Evolutionary conservation across 1,140 invertebrate genomes (phyloP), one percentile per base, ranked within the genome.

Genomic region (Cataglyphis hispanica): DNA sequence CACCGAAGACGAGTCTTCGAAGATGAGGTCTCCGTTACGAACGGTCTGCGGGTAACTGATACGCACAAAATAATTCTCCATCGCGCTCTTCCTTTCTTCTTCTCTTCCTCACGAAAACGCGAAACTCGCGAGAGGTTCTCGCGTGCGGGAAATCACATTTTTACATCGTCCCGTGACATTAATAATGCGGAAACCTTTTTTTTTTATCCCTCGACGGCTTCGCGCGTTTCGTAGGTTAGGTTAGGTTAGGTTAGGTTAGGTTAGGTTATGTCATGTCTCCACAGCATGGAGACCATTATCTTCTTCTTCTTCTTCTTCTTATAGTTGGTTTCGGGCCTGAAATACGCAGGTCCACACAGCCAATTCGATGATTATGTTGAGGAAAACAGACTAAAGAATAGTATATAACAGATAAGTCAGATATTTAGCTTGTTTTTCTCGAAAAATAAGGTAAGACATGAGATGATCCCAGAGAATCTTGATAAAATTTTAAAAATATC

Each of bases 51-150:
- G 91, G 31, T 93, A 93, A 86, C 87, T 93, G 11, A 88, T 88
- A 13, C 87, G 90, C 70, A 89, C 86, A 2, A 90, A 90, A 69
- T 94, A 93, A 87, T 92, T 92, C 69, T 94, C 93, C 94, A 94
- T 94, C 60, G 84, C 76, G 67, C 58, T 16, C 16, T 13, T 43
- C 16, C 66, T 34, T 87, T 67, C 61, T 34, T 31, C 19, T n/a
- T 16, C 16, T 46, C 13, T 43, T 3, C 13, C 67, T 72, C 76
- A 66, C 25, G 25, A 34, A 5, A 70, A 19, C 50, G 50, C 78
- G 60, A 86, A 70, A 43, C 10, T 56, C 56, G 78, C n/a, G 43
- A n/a, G 2, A 46, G 46, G 16, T 2, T 25, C 53, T 50, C 40
- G 25, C 56, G 43, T 31, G 66, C 8, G 50, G 76, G 50, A 76